Conservation (phyloP, 2,888 invertebrate species). For the Cremastinae sp. region DNA sequence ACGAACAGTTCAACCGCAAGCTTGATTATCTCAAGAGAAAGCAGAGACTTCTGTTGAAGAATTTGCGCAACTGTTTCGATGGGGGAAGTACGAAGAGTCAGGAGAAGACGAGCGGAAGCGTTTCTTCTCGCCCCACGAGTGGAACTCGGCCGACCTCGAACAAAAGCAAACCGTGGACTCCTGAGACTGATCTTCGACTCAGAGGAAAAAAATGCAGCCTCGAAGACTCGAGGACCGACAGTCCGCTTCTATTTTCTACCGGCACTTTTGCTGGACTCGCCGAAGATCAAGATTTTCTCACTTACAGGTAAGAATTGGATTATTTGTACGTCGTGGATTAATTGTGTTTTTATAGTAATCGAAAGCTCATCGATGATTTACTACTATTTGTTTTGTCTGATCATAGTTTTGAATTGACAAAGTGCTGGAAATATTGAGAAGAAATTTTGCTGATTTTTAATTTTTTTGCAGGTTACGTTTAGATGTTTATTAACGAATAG, state of each 20-base stretch:
- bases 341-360: too few relatives aligned
- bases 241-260: slow-evolving; percentile 71
- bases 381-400: too few relatives aligned
- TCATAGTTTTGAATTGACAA: too few relatives aligned
- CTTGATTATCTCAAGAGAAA: slow-evolving; percentile 85
- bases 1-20: slow-evolving; percentile 88
- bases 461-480: too few relatives aligned
- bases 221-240: slow-evolving; percentile 71
- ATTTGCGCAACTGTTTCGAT: slow-evolving; percentile 77
- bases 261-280: slow-evolving; percentile 73
- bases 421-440: too few relatives aligned
- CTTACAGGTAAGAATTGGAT: slow-evolving; percentile 69
- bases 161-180: slow-evolving; percentile 59
- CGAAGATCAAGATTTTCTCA: slow-evolving; percentile 74
- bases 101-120: neutral
- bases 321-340: too few relatives aligned
- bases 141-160: slow-evolving; percentile 31
- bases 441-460: too few relatives aligned
- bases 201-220: slow-evolving; percentile 76
- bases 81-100: slow-evolving; percentile 35
- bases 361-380: too few relatives aligned
- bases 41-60: slow-evolving; percentile 81
- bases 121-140: slow-evolving; percentile 42
- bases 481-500: too few relatives aligned
- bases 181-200: slow-evolving; percentile 68